Percentiles rank a stretch among this genome's conserved stretches.
Conservation (phyloP, 2,888 invertebrate genomes). For the Lasioglossum morio region DNA sequence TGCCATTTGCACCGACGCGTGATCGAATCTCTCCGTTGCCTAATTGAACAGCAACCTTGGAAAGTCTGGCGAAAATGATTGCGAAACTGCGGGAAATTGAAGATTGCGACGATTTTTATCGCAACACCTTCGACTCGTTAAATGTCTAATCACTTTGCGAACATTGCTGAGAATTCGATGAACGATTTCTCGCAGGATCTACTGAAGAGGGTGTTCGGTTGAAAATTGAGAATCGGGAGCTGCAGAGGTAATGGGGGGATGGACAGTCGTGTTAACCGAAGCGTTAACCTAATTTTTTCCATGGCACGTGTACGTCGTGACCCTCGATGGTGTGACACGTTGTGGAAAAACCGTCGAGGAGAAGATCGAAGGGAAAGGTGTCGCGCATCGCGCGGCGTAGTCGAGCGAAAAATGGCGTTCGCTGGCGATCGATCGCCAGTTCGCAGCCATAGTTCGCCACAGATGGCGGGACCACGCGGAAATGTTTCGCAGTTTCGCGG, state of each 20-base stretch:
- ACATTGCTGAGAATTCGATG: background rate
- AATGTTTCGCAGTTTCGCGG: constrained; percentile 27
- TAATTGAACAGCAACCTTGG: background rate
- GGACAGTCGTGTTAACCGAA: background rate
- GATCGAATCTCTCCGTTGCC: background rate
- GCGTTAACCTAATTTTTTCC: constrained; percentile 48
- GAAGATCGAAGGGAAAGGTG: constrained; percentile 5
- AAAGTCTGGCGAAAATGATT: no score
- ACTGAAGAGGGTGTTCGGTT: background rate
- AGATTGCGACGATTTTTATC: no score
- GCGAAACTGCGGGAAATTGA: no score
- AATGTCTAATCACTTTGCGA: no score
- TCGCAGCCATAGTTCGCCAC: constrained; percentile 38
- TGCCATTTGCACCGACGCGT: background rate
- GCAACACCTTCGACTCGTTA: no score
- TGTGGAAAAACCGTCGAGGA: constrained; percentile 22
- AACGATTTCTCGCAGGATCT: background rate
- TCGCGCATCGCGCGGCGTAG: constrained; percentile 18
- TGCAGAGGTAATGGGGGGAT: background rate
- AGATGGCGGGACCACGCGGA: constrained; percentile 49
- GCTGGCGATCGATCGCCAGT: constrained; percentile 48
- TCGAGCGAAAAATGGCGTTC: constrained; percentile 53
- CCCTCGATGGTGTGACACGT: constrained; percentile 30
- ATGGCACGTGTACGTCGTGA: constrained; percentile 2
- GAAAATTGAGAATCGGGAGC: background rate